Evolutionary conservation across 2,888 invertebrate genomes (phyloP).

Genomic region (Netelia fuscicornis): DNA sequence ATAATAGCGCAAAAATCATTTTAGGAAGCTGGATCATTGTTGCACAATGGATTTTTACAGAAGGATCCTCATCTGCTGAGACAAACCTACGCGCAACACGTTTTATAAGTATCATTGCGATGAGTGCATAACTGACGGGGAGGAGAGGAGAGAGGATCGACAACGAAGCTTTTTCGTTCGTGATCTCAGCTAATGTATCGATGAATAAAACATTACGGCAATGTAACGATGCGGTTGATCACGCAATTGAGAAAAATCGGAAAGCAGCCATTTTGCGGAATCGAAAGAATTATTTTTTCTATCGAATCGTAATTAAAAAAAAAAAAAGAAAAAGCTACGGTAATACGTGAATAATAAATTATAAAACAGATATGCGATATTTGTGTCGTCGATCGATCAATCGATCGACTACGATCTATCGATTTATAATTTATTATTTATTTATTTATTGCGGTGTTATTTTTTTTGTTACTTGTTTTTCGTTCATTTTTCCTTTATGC

Average conservation of each 20-base stretch:
- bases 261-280: too few species aligned
- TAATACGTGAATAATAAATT: too few species aligned
- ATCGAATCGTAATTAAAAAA: too few species aligned
- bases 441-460: too few species aligned
- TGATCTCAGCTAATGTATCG: conserved; percentile 40
- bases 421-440: too few species aligned
- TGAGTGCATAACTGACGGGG: neutral
- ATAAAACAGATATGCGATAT: too few species aligned
- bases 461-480: neutral
- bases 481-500: neutral
- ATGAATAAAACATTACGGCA: conserved; percentile 46
- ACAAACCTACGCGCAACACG: conserved; percentile 31
- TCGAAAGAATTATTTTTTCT: too few species aligned
- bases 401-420: too few species aligned
- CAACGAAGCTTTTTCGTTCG: conserved; percentile 36
- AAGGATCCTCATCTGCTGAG: neutral
- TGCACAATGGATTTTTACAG: neutral
- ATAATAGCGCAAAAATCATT: too few species aligned
- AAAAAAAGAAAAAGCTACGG: too few species aligned
- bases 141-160: neutral
- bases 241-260: neutral
- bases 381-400: too few species aligned
- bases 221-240: neutral
- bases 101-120: conserved; percentile 21
- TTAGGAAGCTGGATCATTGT: too few species aligned